A percentile compares a stretch with the other conserved stretches of the same genome.
phyloP scores from a whole-genome alignment of 1,140 invertebrate genomes.

The Brachionus rotundiformis region DNA sequence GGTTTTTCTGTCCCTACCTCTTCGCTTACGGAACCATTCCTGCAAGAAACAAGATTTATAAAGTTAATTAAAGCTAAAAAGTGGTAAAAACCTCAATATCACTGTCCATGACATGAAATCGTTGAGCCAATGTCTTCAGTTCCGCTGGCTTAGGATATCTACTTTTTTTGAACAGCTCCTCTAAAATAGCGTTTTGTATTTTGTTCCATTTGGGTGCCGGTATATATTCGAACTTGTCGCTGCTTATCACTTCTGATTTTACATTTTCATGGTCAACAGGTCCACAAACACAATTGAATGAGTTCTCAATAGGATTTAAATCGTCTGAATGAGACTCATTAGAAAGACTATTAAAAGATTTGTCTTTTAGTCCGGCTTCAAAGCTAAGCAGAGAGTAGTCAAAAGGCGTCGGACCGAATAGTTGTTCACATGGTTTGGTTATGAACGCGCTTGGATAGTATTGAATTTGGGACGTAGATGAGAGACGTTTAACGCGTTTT shows the following conservation, averaged over 20 bases:
- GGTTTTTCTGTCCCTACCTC: constrained; percentile 48
- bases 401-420: constrained; percentile 47
- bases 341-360: constrained; percentile 41
- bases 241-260: not conserved
- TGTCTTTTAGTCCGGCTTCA: not conserved
- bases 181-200: constrained; percentile 33
- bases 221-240: constrained; percentile 45
- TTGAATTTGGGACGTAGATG: constrained; percentile 25
- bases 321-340: constrained; percentile 25
- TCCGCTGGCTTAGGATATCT: constrained; percentile 37
- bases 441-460: constrained; percentile 37
- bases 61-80: not conserved
- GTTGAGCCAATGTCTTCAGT: constrained; percentile 3
- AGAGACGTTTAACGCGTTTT: constrained; percentile 47
- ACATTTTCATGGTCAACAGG: constrained; percentile 24
- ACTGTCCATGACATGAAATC: constrained; percentile 51
- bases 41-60: not conserved
- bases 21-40: constrained; percentile 47
- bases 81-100: constrained; percentile 20
- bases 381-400: not conserved
- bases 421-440: constrained; percentile 49
- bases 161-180: constrained; percentile 38
- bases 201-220: constrained; percentile 50
- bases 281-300: constrained; percentile 1
- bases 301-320: constrained; percentile 28